Evolutionary conservation across 1,140 invertebrate species (phyloP).

Genomic region (Drosophila littoralis): DNA sequence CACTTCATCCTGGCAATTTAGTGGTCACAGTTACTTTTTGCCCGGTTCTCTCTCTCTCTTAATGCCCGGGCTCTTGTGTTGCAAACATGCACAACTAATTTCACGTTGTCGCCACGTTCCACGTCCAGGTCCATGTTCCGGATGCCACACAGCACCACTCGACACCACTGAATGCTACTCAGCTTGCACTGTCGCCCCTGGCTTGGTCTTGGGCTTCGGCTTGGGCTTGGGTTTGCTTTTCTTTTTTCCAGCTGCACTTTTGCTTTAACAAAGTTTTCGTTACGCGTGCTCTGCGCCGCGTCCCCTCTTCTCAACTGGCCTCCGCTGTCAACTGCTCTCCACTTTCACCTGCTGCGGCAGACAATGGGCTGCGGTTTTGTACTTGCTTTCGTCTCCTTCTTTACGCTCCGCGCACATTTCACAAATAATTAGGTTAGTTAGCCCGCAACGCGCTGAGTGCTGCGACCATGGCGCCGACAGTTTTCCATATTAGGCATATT

Average conservation of each 20-base stretch:
- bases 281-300: slow-evolving; percentile 62
- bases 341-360: slow-evolving; percentile 57
- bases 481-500: slow-evolving; percentile 56
- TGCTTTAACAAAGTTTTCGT: slow-evolving; percentile 74
- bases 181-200: slow-evolving; percentile 27
- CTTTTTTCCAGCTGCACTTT: slow-evolving; percentile 25
- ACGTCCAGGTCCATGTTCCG: slow-evolving; percentile 41
- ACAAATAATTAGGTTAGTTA: slow-evolving; percentile 80
- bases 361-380: slow-evolving; percentile 66
- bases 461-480: slow-evolving; percentile 33
- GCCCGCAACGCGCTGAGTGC: slow-evolving; percentile 36
- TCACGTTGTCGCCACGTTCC: slow-evolving; percentile 73
- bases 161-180: slow-evolving; percentile 57
- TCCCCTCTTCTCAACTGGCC: slow-evolving; percentile 22
- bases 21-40: slow-evolving; percentile 57
- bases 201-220: not conserved
- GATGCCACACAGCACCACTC: slow-evolving; percentile 48
- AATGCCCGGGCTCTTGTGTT: slow-evolving; percentile 63
- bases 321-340: slow-evolving; percentile 12
- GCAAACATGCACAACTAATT: slow-evolving; percentile 75
- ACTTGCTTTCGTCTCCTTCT: slow-evolving; percentile 36
- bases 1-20: slow-evolving; percentile 75
- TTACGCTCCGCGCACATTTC: slow-evolving; percentile 49
- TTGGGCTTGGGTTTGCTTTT: slow-evolving; percentile 5
- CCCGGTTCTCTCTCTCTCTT: slow-evolving; percentile 21